A percentile compares a stretch with the other conserved stretches of the same genome.
Conservation (phyloP, 2,113 vertebrate species). For the Amphiprion ocellaris region DNA sequence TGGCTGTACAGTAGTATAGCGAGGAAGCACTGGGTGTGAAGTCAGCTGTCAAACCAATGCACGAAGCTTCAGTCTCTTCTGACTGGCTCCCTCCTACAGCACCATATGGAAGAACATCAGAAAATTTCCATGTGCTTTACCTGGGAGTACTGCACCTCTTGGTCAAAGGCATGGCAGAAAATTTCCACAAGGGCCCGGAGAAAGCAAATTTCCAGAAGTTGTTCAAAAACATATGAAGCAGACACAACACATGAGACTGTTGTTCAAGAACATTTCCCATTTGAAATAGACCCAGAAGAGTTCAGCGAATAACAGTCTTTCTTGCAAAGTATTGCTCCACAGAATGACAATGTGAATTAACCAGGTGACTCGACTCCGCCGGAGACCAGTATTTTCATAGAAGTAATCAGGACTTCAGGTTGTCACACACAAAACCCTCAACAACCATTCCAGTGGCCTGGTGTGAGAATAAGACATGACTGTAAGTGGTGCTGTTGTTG, state of each 20-base stretch:
- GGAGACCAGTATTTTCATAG: neutral
- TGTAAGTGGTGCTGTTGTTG: neutral
- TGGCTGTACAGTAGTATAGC: neutral
- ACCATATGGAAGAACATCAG: neutral
- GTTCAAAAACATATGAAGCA: neutral
- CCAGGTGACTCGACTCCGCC: neutral
- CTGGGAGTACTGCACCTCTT: neutral
- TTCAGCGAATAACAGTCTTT: too few species aligned
- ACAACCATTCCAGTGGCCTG: neutral
- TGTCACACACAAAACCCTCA: neutral
- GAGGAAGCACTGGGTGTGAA: neutral
- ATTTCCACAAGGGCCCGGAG: neutral
- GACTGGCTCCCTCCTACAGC: neutral
- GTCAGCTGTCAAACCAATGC: neutral
- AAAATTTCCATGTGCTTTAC: neutral
- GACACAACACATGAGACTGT: neutral
- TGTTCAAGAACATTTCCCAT: neutral
- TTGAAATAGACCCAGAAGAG: neutral
- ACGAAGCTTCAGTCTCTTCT: neutral
- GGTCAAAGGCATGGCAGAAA: neutral
- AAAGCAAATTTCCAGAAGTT: neutral
- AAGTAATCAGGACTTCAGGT: neutral
- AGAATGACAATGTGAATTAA: neutral
- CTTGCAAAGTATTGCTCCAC: neutral
- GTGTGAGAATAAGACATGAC: neutral